Conservation (phyloP, 2,797 vertebrate species). For the Tympanoctomys barrerae region DNA sequence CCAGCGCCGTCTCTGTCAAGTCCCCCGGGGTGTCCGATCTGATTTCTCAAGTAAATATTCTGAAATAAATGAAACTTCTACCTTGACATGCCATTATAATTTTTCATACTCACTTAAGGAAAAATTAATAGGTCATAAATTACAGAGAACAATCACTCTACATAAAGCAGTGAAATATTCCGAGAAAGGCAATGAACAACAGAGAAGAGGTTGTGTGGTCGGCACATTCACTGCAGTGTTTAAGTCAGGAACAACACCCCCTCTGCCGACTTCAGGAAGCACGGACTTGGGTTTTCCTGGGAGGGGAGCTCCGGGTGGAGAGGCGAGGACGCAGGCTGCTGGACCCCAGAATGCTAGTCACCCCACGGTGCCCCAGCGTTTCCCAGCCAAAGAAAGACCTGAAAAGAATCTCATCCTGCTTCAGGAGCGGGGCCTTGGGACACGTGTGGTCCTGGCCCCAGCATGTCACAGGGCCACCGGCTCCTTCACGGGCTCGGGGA, state of each 20-base stretch:
- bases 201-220: accelerated
- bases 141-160: background rate
- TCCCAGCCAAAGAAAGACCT: background rate
- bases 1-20: background rate
- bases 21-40: background rate
- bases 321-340: background rate
- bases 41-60: background rate
- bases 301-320: accelerated
- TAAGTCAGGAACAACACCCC: too few relatives aligned
- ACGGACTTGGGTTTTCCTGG: background rate
- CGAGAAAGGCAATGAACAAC: background rate
- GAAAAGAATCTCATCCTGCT: background rate
- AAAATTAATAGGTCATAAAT: background rate
- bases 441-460: background rate
- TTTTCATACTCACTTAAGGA: background rate
- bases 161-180: background rate
- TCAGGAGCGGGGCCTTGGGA: background rate
- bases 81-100: background rate
- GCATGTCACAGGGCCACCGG: background rate
- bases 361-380: accelerated
- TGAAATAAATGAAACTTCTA: background rate
- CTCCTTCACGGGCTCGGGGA: background rate
- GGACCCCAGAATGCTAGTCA: accelerated
- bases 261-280: accelerated
- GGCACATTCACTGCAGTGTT: background rate